Base-by-base conservation (phyloP, 2,888 invertebrate species). In the Oscheius sp. region DNA sequence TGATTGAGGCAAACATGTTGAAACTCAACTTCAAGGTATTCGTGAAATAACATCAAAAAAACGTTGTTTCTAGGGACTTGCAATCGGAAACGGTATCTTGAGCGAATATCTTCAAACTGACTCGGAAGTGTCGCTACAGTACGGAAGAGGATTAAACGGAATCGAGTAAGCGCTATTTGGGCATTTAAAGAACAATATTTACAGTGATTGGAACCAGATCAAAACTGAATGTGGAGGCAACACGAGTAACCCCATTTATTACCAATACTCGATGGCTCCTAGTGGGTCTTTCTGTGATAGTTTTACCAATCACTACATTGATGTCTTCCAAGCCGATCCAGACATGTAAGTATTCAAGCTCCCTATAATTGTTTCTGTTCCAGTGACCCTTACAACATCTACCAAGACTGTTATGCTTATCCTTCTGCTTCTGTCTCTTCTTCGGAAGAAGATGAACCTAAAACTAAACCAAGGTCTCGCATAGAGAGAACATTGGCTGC, bases 11-110 rank as follows among this genome's bases (percentile, higher is more conserved):
- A 1, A 75, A 75, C 35, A 11, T 47, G 1, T 55, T 82, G 48
- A 76, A 70, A 13, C 47, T 82, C 47, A 82, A 80, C 55, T 80
- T 82, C 47, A 82, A 82, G 76, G 80, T 79, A 48, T 3, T 33
- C 10, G 21, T 35, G 33, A 55, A 13, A 5, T 33, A 53, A 35
- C 13, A 29, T 5, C 1, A 65, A 37, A 37, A 13, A 51, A 47
- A 0, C 13, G 1, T 11, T 29, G n/a, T 11, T 62, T 78, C 55
- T 10, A 80, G 77, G 85, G 85, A 71, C 74, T 80, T 35, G 85
- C 84, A 3, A 79, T 86, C 48, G 85, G 85, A 70, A 86, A 86
- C 63, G 85, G 86, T 33, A 84, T 83, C 72, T 58, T 85, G 42
- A 79, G 76, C 57, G 78, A 81, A 58, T 80, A 76, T 59, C 70